These are phyloP conservation scores for Halyomorpha halys DNA, from an alignment of 1,140 invertebrate species.

Conservation along the genomic window DNA sequence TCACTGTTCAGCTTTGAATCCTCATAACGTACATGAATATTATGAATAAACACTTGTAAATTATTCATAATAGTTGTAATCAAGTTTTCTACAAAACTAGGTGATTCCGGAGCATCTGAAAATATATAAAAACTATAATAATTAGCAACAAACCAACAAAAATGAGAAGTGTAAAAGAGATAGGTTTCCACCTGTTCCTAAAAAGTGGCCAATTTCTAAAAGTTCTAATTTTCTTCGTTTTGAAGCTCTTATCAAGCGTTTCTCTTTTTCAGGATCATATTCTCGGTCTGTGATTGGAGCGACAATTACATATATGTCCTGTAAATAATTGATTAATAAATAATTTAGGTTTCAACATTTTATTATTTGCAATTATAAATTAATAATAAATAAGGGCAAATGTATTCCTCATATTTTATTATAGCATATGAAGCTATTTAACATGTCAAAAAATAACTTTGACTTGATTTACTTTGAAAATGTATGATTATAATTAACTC, in stretches of 20 bases:
- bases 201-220: conserved; percentile 39
- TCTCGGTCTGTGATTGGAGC: conserved; percentile 55
- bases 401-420: not conserved
- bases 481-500: too few species aligned
- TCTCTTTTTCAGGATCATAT: conserved; percentile 65
- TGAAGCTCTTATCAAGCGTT: conserved; percentile 54
- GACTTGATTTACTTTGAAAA: too few species aligned
- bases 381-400: too few species aligned
- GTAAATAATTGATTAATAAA: conserved; percentile 7
- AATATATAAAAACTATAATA: not conserved
- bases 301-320: conserved; percentile 63
- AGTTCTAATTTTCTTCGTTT: conserved; percentile 53
- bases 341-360: not conserved
- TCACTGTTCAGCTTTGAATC: conserved; percentile 56
- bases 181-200: conserved; percentile 36
- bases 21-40: conserved; percentile 75
- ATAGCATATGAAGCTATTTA: too few species aligned
- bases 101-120: conserved; percentile 31
- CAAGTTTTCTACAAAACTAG: conserved; percentile 56
- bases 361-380: not conserved
- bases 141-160: not conserved
- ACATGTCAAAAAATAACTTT: too few species aligned
- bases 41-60: conserved; percentile 66
- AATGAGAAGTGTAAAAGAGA: not conserved
- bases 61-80: conserved; percentile 66